These are phyloP conservation scores for Athalia circularis DNA, from an alignment of 2,888 invertebrate species.

Conservation along the genomic window DNA sequence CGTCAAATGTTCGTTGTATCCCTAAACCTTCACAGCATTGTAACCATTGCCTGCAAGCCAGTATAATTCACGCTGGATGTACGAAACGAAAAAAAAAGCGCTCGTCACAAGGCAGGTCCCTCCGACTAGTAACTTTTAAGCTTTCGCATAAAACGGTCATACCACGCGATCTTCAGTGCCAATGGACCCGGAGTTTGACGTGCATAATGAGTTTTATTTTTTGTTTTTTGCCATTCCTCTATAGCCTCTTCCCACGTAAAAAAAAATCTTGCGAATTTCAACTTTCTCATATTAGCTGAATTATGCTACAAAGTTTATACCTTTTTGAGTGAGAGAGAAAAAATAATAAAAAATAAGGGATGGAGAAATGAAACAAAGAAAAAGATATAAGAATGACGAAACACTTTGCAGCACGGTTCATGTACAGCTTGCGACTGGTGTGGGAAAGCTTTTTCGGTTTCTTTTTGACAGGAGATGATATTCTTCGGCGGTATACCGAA, in stretches of 20 bases:
- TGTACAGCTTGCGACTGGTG: too few relatives aligned
- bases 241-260: not conserved
- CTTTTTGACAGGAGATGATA: too few relatives aligned
- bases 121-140: constrained; percentile 27
- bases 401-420: too few relatives aligned
- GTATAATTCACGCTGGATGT: too few relatives aligned
- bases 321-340: not conserved
- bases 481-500: too few relatives aligned
- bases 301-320: not conserved
- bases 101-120: not conserved
- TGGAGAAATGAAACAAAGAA: not conserved
- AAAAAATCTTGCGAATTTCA: constrained; percentile 29
- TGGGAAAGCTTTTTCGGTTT: too few relatives aligned
- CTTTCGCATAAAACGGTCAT: constrained; percentile 31
- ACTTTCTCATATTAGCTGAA: constrained; percentile 8
- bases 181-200: not conserved
- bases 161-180: constrained; percentile 30
- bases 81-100: too few relatives aligned
- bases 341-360: not conserved
- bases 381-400: too few relatives aligned
- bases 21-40: not conserved
- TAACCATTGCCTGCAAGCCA: constrained; percentile 10
- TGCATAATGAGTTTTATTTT: constrained; percentile 30
- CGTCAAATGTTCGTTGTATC: too few relatives aligned
- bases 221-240: not conserved